Evolutionary conservation across 2,113 vertebrate species (phyloP).

Genomic region (Corythoichthys haematopterus): DNA sequence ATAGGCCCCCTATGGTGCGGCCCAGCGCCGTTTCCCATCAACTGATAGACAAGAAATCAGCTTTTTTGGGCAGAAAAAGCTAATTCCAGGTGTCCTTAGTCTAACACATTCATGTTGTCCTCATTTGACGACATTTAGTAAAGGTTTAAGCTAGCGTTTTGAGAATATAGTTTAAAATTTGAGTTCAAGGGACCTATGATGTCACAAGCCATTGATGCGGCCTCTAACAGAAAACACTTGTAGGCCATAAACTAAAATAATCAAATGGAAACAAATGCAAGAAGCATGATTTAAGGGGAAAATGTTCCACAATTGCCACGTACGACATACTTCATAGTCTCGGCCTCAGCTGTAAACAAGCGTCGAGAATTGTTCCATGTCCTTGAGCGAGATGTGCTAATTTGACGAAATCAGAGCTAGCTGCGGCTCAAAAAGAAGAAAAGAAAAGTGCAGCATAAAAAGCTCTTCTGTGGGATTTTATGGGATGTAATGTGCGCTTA

Average conservation of each 20-base stretch:
- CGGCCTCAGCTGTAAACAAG: background rate
- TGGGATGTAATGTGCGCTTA: background rate
- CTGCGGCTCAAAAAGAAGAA: background rate
- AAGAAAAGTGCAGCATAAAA: constrained; percentile 1
- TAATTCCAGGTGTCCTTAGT: too few relatives aligned
- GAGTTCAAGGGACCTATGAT: background rate
- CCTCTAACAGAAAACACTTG: background rate
- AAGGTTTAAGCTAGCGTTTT: background rate
- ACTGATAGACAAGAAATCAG: too few relatives aligned
- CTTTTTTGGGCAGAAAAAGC: too few relatives aligned
- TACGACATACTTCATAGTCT: background rate
- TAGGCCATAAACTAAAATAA: background rate
- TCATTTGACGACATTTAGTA: background rate
- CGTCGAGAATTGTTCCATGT: background rate
- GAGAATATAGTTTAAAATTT: background rate
- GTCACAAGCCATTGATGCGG: background rate
- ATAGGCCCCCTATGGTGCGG: too few relatives aligned
- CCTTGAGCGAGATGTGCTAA: constrained; percentile 4
- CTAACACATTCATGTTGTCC: too few relatives aligned
- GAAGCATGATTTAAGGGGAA: background rate
- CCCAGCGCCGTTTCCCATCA: too few relatives aligned
- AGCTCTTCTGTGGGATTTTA: constrained; percentile 7
- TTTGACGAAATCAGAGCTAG: background rate
- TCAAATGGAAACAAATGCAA: too few relatives aligned
- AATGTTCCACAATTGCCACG: too few relatives aligned